Conservation (phyloP, 2,888 invertebrate genomes). For the Melipona bicolor region DNA sequence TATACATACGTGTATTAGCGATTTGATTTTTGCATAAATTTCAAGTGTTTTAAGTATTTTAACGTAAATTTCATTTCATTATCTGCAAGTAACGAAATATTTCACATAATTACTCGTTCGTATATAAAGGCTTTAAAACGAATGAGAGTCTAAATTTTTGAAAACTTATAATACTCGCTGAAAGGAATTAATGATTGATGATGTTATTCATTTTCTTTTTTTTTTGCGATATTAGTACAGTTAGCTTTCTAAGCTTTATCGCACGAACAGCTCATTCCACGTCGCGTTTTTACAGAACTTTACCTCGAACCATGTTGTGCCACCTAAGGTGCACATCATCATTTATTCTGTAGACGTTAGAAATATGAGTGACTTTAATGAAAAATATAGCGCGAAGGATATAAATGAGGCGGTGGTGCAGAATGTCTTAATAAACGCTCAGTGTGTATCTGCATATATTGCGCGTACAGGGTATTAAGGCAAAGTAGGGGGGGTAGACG, state of each 20-base stretch:
- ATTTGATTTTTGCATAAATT: background rate
- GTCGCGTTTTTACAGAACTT: background rate
- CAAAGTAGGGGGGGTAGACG: background rate
- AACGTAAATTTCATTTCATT: too few relatives aligned
- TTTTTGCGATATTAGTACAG: too few relatives aligned
- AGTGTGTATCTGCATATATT: background rate
- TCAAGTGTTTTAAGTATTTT: background rate
- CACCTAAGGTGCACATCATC: background rate
- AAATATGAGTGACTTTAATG: slow-evolving; percentile 1
- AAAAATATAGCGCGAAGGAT: background rate
- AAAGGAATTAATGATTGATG: background rate
- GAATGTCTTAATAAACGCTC: background rate
- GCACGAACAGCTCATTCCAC: background rate
- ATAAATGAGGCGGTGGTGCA: background rate
- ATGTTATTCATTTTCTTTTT: background rate
- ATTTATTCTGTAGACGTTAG: background rate
- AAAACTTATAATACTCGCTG: background rate
- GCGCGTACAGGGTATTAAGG: background rate
- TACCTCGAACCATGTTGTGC: background rate
- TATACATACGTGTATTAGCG: background rate
- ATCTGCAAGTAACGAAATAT: background rate
- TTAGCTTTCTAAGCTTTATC: background rate
- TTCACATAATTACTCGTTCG: background rate
- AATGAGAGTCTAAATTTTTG: background rate
- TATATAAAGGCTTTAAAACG: background rate